phyloP scores from a whole-genome alignment of 2,113 vertebrate species.

The Sarotherodon lohbergeri region DNA sequence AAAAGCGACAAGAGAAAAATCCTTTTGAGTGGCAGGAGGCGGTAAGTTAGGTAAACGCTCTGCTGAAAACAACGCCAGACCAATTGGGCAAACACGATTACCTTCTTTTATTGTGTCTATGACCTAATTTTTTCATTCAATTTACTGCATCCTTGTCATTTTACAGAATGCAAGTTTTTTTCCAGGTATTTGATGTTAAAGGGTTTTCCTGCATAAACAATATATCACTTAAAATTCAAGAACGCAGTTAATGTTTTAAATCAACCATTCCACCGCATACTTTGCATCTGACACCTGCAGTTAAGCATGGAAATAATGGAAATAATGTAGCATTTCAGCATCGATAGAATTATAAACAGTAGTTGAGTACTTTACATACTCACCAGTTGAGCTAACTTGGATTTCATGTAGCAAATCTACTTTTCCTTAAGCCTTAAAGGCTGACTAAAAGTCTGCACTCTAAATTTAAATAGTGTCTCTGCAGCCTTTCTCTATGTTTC shows the following conservation, averaged over 20 bases:
- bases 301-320: not conserved
- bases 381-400: slow-evolving; percentile 16
- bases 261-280: not conserved
- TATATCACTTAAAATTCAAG: not conserved
- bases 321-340: slow-evolving; percentile 1
- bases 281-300: not conserved
- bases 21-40: slow-evolving; percentile 69
- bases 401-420: not conserved
- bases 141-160: slow-evolving; percentile 4
- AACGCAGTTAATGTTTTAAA: not conserved
- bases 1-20: slow-evolving; percentile 64
- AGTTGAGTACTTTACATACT: not conserved
- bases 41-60: slow-evolving; percentile 66
- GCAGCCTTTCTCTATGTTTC: not conserved
- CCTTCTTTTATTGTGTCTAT: slow-evolving; percentile 26
- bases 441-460: not conserved
- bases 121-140: not conserved
- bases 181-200: not conserved
- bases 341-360: not conserved
- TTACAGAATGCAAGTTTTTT: not conserved
- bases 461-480: not conserved
- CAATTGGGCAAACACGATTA: slow-evolving; percentile 55
- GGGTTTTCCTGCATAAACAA: not conserved
- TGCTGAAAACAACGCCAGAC: slow-evolving; percentile 57
- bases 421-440: not conserved